phyloP scores from a whole-genome alignment of 1,140 invertebrate genomes.

The Heterodera schachtii region DNA sequence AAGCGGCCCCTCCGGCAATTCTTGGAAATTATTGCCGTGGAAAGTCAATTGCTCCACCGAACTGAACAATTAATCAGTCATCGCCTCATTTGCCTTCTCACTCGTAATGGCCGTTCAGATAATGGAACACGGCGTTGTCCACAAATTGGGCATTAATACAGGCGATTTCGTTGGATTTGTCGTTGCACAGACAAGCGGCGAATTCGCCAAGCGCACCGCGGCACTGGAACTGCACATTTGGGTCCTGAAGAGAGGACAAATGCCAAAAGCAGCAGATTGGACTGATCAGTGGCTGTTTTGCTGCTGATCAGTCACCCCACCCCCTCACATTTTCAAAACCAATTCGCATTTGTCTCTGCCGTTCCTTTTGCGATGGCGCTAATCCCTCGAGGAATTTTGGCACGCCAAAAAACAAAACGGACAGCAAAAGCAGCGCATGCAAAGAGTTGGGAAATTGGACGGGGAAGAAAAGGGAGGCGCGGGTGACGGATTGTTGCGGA shows the following conservation, averaged over 20 bases:
- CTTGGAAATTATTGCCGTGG: constrained; percentile 65
- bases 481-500: neutral
- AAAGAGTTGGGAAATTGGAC: neutral
- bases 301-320: too few relatives aligned
- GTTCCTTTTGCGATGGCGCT: constrained; percentile 31
- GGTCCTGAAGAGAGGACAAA: constrained; percentile 67
- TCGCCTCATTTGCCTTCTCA: constrained; percentile 28
- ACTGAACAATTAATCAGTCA: constrained; percentile 27
- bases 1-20: constrained; percentile 57
- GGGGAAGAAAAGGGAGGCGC: neutral
- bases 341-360: constrained; percentile 7
- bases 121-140: constrained; percentile 57
- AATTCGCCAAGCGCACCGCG: constrained; percentile 55
- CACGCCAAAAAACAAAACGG: neutral
- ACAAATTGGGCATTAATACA: constrained; percentile 65
- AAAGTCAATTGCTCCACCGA: constrained; percentile 57
- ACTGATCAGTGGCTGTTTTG: neutral
- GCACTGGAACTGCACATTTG: constrained; percentile 56
- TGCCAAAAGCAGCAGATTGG: constrained; percentile 56
- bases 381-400: constrained; percentile 1
- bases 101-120: constrained; percentile 58
- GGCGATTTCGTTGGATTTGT: constrained; percentile 50
- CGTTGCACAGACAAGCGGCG: constrained; percentile 62
- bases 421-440: neutral
- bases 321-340: constrained; percentile 22